Conservation (phyloP, 1,140 invertebrate species). For the Anastrepha obliqua region DNA sequence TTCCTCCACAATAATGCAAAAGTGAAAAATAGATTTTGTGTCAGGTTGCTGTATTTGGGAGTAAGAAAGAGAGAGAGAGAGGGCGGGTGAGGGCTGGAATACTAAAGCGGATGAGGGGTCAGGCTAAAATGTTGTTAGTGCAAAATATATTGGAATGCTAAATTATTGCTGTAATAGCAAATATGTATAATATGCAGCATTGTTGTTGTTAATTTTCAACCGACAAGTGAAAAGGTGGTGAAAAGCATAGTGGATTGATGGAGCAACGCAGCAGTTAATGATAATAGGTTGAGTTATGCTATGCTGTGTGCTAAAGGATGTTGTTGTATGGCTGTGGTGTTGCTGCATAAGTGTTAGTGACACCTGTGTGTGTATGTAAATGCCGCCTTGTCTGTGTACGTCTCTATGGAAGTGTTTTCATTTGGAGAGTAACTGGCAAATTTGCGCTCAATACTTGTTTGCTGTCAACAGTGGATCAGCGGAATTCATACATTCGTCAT, state of each 20-base stretch:
- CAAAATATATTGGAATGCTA: background rate
- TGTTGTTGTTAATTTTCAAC: background rate
- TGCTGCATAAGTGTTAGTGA: background rate
- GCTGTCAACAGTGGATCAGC: too few relatives aligned
- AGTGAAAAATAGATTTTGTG: constrained; percentile 12
- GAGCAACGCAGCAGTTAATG: too few relatives aligned
- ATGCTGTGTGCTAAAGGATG: too few relatives aligned
- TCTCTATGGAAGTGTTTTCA: too few relatives aligned
- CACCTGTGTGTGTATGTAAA: background rate
- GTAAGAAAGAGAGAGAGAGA: background rate
- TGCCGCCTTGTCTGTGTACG: too few relatives aligned
- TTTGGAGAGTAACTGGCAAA: too few relatives aligned
- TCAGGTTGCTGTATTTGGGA: background rate
- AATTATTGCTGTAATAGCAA: constrained; percentile 6
- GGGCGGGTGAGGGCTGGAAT: background rate
- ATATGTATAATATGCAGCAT: background rate
- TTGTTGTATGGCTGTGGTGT: background rate
- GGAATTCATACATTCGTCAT: too few relatives aligned
- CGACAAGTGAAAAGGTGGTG: background rate
- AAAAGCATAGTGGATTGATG: too few relatives aligned
- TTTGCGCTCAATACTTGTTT: too few relatives aligned
- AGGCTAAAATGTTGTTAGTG: constrained; percentile 3
- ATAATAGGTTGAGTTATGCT: too few relatives aligned
- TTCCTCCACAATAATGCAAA: background rate
- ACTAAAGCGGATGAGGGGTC: background rate